Conservation (phyloP, 2,113 vertebrate genomes). For the Lathamus discolor region DNA sequence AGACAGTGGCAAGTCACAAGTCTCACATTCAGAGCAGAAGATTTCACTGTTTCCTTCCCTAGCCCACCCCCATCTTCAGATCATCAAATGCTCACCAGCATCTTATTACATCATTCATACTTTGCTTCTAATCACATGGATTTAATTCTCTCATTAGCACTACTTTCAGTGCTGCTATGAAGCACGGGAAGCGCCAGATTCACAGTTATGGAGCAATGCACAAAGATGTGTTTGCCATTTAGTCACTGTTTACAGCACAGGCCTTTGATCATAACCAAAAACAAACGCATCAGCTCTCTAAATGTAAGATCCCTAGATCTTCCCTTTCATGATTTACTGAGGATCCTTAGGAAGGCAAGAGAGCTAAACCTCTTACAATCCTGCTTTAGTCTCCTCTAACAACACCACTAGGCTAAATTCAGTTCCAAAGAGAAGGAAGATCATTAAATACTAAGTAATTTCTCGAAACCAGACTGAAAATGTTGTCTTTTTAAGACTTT, state of each 20-base stretch:
- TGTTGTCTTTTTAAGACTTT: not conserved
- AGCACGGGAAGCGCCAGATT: not conserved
- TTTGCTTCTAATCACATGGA: constrained; percentile 4
- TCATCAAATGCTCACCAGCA: not conserved
- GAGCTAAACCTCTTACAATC: not conserved
- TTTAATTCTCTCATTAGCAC: constrained; percentile 18
- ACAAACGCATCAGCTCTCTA: not conserved
- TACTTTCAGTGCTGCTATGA: not conserved
- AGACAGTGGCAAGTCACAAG: not conserved
- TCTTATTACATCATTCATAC: not conserved
- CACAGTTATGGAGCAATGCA: rapidly evolving
- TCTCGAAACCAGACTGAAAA: not conserved
- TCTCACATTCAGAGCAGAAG: not conserved
- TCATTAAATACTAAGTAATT: not conserved
- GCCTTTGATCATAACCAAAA: not conserved
- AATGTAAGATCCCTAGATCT: not conserved
- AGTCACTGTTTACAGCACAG: not conserved
- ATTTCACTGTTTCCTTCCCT: not conserved
- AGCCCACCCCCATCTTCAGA: not conserved
- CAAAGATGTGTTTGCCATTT: not conserved
- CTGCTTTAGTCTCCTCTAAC: not conserved
- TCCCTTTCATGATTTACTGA: not conserved
- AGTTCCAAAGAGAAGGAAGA: not conserved
- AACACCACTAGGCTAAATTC: rapidly evolving
- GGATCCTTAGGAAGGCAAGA: not conserved